These are phyloP conservation scores for Proterorhinus semilunaris DNA, from an alignment of 2,113 vertebrate species.

Conservation along the genomic window DNA sequence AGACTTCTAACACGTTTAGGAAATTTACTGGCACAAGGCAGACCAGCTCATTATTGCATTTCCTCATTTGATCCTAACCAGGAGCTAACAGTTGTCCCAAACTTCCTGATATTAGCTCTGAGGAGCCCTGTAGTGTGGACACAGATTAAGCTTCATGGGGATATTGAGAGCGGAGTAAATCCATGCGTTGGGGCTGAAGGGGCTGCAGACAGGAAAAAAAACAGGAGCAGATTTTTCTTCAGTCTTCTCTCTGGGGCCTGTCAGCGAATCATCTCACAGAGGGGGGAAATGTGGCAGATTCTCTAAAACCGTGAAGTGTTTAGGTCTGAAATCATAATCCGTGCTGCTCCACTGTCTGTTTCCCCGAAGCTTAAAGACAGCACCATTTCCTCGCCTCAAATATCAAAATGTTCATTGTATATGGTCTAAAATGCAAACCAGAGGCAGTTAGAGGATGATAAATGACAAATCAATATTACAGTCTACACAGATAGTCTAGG, in stretches of 20 bases:
- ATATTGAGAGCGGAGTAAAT: conserved; percentile 52
- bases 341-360: neutral
- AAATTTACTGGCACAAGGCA: conserved; percentile 27
- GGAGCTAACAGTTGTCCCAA: conserved; percentile 10
- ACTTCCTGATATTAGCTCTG: neutral
- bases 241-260: conserved; percentile 21
- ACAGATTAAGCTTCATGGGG: conserved; percentile 48
- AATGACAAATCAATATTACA: too few relatives aligned
- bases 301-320: conserved; percentile 16
- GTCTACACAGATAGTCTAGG: too few relatives aligned
- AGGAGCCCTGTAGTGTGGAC: neutral
- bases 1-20: conserved; percentile 30
- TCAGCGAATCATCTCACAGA: conserved; percentile 20
- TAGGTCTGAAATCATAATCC: conserved; percentile 13
- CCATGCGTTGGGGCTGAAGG: conserved; percentile 38
- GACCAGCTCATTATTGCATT: conserved; percentile 45
- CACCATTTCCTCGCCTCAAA: neutral
- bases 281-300: conserved; percentile 13
- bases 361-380: neutral
- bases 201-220: conserved; percentile 55
- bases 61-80: conserved; percentile 19
- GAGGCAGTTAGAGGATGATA: too few relatives aligned
- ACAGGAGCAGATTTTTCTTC: conserved; percentile 47
- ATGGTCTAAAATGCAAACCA: too few relatives aligned
- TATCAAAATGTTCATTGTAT: too few relatives aligned